These are phyloP conservation scores for Acarapis woodi DNA, from an alignment of 1,140 invertebrate genomes.

Conservation along the genomic window DNA sequence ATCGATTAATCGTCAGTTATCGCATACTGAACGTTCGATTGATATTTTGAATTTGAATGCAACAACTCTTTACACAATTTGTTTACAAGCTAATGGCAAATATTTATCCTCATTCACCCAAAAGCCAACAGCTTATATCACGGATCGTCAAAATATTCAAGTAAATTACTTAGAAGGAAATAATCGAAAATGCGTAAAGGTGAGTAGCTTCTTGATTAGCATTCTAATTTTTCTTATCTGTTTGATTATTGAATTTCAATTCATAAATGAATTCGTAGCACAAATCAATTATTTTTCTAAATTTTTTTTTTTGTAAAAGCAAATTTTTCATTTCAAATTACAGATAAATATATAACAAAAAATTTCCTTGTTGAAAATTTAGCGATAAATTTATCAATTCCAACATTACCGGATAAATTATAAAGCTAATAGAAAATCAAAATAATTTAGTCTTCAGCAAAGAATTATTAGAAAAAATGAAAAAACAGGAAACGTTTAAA, in stretches of 20 bases:
- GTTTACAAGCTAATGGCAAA: constrained; percentile 45
- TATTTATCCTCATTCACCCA: constrained; percentile 18
- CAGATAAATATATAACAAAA: too few relatives aligned
- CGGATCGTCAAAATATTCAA: constrained; percentile 7
- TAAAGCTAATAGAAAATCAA: too few relatives aligned
- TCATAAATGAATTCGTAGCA: too few relatives aligned
- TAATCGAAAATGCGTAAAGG: constrained; percentile 14
- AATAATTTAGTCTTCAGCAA: too few relatives aligned
- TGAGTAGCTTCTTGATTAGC: constrained; percentile 6
- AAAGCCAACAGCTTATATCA: constrained; percentile 12
- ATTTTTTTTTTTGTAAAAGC: too few relatives aligned
- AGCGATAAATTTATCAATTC: too few relatives aligned
- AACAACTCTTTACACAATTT: constrained; percentile 47
- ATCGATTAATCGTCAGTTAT: constrained; percentile 21
- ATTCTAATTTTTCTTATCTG: neutral
- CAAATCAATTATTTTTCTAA: too few relatives aligned
- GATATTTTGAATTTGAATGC: constrained; percentile 37
- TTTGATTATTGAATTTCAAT: neutral
- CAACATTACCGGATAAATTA: too few relatives aligned
- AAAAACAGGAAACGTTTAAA: too few relatives aligned
- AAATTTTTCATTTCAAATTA: too few relatives aligned
- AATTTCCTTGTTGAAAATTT: too few relatives aligned
- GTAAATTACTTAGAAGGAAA: constrained; percentile 7
- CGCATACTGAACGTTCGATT: constrained; percentile 31
- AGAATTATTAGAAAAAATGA: too few relatives aligned